A percentile compares a stretch with the other conserved stretches of the same genome.
Evolutionary conservation across 2,113 vertebrate genomes (phyloP).

Genomic region (Hystrix brachyura): DNA sequence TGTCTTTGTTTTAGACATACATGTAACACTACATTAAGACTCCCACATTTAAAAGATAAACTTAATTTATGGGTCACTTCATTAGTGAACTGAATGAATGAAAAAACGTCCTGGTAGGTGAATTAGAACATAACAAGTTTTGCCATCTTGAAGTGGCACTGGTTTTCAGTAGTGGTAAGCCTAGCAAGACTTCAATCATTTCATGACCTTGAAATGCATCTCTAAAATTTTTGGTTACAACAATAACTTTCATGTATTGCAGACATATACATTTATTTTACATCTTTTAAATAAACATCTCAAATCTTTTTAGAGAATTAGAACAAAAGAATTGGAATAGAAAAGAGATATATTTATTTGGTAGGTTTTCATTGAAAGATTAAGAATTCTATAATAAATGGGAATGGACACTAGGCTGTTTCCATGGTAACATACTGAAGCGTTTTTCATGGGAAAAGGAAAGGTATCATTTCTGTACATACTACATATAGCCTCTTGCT

Average conservation of each 20-base stretch:
- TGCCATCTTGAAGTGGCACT: background rate
- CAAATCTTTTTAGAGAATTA: background rate
- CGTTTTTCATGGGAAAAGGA: constrained; percentile 54
- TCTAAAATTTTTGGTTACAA: constrained; percentile 2
- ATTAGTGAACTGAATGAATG: background rate
- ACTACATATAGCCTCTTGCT: constrained; percentile 59
- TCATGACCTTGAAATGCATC: background rate
- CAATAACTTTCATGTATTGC: background rate
- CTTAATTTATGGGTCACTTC: background rate
- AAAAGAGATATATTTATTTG: constrained; percentile 1
- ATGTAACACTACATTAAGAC: background rate
- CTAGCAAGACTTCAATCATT: background rate
- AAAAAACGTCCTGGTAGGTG: background rate
- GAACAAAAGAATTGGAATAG: background rate
- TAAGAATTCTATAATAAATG: constrained; percentile 58
- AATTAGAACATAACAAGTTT: background rate
- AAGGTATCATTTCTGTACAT: constrained; percentile 69
- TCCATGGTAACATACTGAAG: constrained; percentile 61
- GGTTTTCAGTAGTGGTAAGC: background rate
- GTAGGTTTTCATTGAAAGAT: constrained; percentile 61
- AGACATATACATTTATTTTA: background rate
- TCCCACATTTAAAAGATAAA: background rate
- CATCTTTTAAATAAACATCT: background rate
- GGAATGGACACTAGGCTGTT: constrained; percentile 47
- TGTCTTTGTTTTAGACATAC: background rate